Conservation (phyloP, 2,888 invertebrate genomes). For the Cheilosia urbana region DNA sequence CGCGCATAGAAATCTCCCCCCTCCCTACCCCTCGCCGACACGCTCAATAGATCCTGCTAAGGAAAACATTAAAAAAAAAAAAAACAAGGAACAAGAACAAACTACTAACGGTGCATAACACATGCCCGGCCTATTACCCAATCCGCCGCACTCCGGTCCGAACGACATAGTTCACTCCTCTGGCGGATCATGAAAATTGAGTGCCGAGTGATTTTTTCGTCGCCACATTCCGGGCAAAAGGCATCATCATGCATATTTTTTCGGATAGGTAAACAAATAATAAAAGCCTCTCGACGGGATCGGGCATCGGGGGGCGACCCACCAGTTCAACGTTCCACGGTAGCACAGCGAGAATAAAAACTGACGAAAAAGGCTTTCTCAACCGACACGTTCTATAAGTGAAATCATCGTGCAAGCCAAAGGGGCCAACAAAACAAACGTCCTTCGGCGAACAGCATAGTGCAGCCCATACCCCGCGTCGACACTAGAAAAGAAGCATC, state of each 20-base stretch:
- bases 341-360: constrained; percentile 66
- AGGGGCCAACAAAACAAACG: constrained; percentile 70
- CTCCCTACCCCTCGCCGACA: constrained; percentile 13
- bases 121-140: constrained; percentile 74
- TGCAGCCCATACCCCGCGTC: neutral
- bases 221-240: constrained; percentile 70
- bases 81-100: constrained; percentile 67
- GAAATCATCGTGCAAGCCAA: constrained; percentile 71
- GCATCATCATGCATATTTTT: constrained; percentile 74
- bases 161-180: constrained; percentile 62
- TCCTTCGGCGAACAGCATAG: constrained; percentile 66
- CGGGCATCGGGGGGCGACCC: constrained; percentile 9
- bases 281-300: constrained; percentile 55
- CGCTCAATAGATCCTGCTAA: constrained; percentile 64
- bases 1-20: constrained; percentile 55
- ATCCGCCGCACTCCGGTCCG: constrained; percentile 5
- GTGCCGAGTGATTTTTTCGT: constrained; percentile 75
- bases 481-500: constrained; percentile 47
- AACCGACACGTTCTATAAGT: constrained; percentile 75
- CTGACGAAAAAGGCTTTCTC: constrained; percentile 75
- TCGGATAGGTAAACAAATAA: constrained; percentile 76
- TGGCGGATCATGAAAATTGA: constrained; percentile 73
- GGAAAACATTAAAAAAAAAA: constrained; percentile 47
- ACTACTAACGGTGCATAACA: constrained; percentile 72
- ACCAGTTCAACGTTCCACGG: constrained; percentile 41